Base-by-base conservation (phyloP, 2,797 vertebrate species). In the Scyliorhinus canicula region DNA sequence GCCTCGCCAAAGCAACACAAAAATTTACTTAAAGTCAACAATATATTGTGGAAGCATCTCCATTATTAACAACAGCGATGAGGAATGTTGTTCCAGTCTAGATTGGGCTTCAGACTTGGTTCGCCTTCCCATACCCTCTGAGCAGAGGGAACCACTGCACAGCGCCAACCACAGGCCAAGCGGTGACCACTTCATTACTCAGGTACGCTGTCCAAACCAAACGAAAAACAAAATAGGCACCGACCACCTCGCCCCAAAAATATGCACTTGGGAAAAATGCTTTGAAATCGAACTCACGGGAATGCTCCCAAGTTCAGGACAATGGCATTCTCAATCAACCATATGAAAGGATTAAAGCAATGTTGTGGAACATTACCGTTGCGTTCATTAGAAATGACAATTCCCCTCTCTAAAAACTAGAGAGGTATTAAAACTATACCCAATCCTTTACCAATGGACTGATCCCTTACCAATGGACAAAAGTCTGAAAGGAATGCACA, bases 121-220 rank as follows among this genome's bases (percentile, higher is more conserved):
- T 47, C 5, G 28, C 12, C 44, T 47, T 21, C 44, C 90, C 67
- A 93, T 67, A 47, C 9, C 24, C 19, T 28, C 63, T 44, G 63
- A 47, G 40, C 26, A 31, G 90, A 0, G 57, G 8, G 44, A 67
- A 69, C 35, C 44, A 93, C 26, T 35, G 28, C 28, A 71, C 65
- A 93, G 93, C 65, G 65, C 93, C 93, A 47, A 71, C 65, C 65
- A 93, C 65, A 71, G 93, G 65, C 24, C 93, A 47, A 93, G 35
- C 16, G 28, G 11, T 7, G 28, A 71, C 31, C 67, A 67, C 79
- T 82, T 82, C 44, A 47, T 82, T 26, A 7, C 24, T 2, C 40
- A 14, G 60, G 65, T 5, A 69, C 5, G 6, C 63, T 50, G 93
- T 47, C 65, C 26, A 67, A 50, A 0, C 1, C 93, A 50, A 44